Percentiles rank a stretch among this genome's conserved stretches.
Evolutionary conservation across 2,888 invertebrate genomes (phyloP).

Genomic region (Chorisops tibialis): DNA sequence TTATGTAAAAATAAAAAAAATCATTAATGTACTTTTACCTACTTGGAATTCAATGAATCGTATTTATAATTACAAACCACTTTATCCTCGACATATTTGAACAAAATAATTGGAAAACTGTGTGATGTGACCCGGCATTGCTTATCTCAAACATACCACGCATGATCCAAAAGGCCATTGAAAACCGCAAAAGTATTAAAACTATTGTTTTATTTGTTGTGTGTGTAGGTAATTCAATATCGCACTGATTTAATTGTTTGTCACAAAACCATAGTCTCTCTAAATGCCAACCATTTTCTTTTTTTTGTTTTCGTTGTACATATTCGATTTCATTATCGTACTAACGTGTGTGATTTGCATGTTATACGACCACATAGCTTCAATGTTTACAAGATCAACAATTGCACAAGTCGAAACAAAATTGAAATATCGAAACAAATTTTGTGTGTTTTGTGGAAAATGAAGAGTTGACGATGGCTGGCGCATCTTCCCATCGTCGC

Average conservation of each 20-base stretch:
- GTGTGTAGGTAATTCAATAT: background rate
- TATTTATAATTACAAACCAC: too few relatives aligned
- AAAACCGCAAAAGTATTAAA: background rate
- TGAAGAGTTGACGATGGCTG: too few relatives aligned
- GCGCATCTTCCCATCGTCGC: constrained; percentile 10
- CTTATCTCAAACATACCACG: too few relatives aligned
- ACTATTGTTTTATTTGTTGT: background rate
- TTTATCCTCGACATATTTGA: too few relatives aligned
- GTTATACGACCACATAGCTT: too few relatives aligned
- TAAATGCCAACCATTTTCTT: background rate
- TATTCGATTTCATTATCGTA: constrained; percentile 8
- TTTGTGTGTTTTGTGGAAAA: too few relatives aligned
- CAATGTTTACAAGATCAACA: background rate
- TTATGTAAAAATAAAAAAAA: too few relatives aligned
- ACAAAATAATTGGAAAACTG: too few relatives aligned
- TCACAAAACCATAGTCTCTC: background rate
- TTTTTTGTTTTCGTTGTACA: too few relatives aligned
- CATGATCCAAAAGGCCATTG: too few relatives aligned
- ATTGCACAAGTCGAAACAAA: background rate
- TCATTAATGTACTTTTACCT: too few relatives aligned
- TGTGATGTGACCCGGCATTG: background rate
- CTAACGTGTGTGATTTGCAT: constrained; percentile 19
- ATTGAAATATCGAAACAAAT: background rate
- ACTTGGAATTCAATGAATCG: too few relatives aligned
- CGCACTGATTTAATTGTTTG: background rate